A percentile compares a stretch with the other conserved stretches of the same genome.
phyloP scores from a whole-genome alignment of 2,888 invertebrate species.

The Syritta pipiens region DNA sequence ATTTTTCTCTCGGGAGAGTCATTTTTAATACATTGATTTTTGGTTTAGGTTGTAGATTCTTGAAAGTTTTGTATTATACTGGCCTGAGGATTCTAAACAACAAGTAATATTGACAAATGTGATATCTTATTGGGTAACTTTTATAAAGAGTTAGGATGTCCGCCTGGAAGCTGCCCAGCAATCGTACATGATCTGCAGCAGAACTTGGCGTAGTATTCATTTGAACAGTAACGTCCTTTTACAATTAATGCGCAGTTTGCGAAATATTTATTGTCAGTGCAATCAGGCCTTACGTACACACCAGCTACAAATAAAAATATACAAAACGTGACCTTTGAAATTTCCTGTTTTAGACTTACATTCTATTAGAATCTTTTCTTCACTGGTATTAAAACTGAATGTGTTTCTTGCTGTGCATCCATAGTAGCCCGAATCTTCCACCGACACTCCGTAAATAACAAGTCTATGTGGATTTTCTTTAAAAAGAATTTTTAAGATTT shows the following conservation, averaged over 20 bases:
- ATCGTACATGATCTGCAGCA: constrained; percentile 96
- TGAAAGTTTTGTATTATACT: constrained; percentile 45
- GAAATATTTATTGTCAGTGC: constrained; percentile 92
- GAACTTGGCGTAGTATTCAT: constrained; percentile 94
- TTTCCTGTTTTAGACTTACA: constrained; percentile 81
- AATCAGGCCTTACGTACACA: constrained; percentile 87
- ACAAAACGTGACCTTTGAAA: not conserved
- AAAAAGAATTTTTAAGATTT: constrained; percentile 70
- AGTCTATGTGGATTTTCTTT: constrained; percentile 85
- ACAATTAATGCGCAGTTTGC: constrained; percentile 95
- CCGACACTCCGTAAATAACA: constrained; percentile 83
- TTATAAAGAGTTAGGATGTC: constrained; percentile 76
- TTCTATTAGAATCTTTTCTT: constrained; percentile 86
- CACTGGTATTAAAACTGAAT: constrained; percentile 84
- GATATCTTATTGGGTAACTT: constrained; percentile 1
- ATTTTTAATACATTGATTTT: constrained; percentile 52
- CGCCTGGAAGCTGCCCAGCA: constrained; percentile 85
- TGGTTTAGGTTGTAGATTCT: constrained; percentile 41
- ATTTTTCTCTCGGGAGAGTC: constrained; percentile 46
- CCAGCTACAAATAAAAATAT: constrained; percentile 72
- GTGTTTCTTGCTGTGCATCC: constrained; percentile 90
- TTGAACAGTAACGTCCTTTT: constrained; percentile 89
- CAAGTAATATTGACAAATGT: not conserved
- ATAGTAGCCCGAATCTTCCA: constrained; percentile 89
- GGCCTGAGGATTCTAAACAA: constrained; percentile 51